Evolutionary conservation across 2,113 vertebrate genomes (phyloP).

Genomic region (Psilopogon haemacephalus): DNA sequence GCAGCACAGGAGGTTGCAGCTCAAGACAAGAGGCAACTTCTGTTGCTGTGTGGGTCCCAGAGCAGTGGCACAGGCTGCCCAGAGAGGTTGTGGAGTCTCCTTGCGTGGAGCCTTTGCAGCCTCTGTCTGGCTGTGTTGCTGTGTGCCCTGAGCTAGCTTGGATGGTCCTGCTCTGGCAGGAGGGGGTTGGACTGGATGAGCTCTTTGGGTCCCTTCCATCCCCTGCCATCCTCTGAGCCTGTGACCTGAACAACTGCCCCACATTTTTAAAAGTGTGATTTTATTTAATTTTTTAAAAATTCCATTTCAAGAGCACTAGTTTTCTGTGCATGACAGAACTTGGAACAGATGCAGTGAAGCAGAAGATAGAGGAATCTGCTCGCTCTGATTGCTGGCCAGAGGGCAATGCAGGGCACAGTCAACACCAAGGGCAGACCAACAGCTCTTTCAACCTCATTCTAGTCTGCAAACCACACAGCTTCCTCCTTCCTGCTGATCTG

Average conservation of each 20-base stretch:
- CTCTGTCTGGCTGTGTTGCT: too few species aligned
- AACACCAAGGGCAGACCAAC: conserved; percentile 16
- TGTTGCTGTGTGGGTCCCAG: too few species aligned
- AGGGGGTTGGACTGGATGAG: too few species aligned
- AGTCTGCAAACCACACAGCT: background rate
- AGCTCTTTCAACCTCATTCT: conserved; percentile 13
- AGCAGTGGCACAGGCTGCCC: too few species aligned
- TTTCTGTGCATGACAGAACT: conserved; percentile 48
- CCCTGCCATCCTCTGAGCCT: too few species aligned
- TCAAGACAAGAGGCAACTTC: too few species aligned
- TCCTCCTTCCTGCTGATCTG: background rate
- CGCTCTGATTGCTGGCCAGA: conserved; percentile 66
- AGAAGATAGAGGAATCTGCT: conserved; percentile 64
- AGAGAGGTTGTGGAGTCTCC: too few species aligned
- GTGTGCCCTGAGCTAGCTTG: too few species aligned
- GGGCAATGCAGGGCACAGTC: background rate
- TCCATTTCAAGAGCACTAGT: conserved; percentile 55
- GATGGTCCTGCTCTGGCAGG: too few species aligned
- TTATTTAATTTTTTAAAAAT: background rate
- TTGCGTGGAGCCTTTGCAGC: too few species aligned
- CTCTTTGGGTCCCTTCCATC: too few species aligned
- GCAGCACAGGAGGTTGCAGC: too few species aligned
- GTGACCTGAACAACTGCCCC: conserved; percentile 61
- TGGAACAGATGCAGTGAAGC: conserved; percentile 52
- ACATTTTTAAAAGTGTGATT: background rate